Evolutionary conservation across 35 echinoderm and acorn worm genomes (phyloP).

Genomic region (Chiridota heheva): DNA sequence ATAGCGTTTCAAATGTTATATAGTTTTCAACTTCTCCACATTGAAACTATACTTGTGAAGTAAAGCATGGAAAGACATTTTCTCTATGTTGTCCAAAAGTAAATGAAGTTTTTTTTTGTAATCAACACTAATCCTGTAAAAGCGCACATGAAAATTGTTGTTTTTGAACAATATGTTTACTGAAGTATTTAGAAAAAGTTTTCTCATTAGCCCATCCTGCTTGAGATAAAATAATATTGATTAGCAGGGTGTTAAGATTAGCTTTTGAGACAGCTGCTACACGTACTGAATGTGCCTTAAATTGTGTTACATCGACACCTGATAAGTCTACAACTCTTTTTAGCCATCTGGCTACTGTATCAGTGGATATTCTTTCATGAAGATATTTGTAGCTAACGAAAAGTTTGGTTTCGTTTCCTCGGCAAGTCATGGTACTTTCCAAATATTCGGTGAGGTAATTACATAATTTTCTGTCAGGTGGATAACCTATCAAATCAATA

Average conservation of each 20-base stretch:
- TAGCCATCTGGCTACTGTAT: conserved; percentile 30
- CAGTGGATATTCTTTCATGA: neutral
- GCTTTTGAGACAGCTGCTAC: conserved; percentile 7
- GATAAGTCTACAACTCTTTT: neutral
- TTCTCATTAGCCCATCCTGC: conserved; percentile 34
- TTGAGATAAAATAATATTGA: neutral
- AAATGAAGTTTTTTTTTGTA: neutral
- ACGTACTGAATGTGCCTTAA: conserved; percentile 15
- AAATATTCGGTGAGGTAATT: conserved; percentile 33
- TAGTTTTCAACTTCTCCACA: neutral
- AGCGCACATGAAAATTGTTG: neutral
- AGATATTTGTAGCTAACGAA: conserved; percentile 34
- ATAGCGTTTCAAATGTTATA: no score
- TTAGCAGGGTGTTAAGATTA: neutral
- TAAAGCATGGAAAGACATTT: neutral
- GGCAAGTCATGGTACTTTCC: neutral
- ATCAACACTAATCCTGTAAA: neutral
- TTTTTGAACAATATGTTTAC: conserved; percentile 34
- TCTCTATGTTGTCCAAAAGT: no score
- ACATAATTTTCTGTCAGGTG: conserved; percentile 16
- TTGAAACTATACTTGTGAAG: neutral
- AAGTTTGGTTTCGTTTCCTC: neutral
- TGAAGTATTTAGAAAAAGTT: conserved; percentile 33
- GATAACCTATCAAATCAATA: conserved; percentile 18
- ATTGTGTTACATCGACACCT: conserved; percentile 19